These are phyloP conservation scores for Nothocercus nigrocapillus DNA, from an alignment of 2,113 vertebrate genomes.

Conservation along the genomic window DNA sequence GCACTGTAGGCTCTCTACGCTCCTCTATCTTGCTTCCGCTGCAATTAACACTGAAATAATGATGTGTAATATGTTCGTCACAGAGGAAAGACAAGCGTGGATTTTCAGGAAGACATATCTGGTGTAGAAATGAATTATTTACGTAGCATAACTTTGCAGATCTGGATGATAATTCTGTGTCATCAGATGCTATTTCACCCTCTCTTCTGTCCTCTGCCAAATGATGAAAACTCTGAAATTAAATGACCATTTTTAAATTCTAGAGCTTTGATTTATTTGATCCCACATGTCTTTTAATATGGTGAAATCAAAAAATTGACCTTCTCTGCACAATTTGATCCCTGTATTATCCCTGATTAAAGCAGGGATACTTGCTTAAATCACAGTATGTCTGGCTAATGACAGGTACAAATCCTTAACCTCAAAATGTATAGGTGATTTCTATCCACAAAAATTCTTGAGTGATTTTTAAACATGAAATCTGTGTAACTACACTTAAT, in stretches of 20 bases:
- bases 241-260: background rate
- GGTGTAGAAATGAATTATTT: conserved; percentile 1
- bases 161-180: background rate
- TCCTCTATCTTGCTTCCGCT: background rate
- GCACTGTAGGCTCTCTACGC: background rate
- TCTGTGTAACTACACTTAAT: background rate
- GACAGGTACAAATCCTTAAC: background rate
- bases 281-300: background rate
- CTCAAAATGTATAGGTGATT: background rate
- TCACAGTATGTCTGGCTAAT: background rate
- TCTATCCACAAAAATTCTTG: background rate
- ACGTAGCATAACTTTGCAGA: background rate
- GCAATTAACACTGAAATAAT: conserved; percentile 33
- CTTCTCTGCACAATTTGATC: background rate
- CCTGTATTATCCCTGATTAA: background rate
- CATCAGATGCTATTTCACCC: background rate
- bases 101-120: background rate
- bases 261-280: background rate
- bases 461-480: background rate
- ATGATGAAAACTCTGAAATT: background rate
- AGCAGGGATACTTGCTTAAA: background rate
- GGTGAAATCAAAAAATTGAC: background rate
- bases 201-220: background rate
- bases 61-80: background rate
- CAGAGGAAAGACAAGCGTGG: background rate